Evolutionary conservation across 1,140 invertebrate species (phyloP).

Genomic region (Drosophila subpulchrella): DNA sequence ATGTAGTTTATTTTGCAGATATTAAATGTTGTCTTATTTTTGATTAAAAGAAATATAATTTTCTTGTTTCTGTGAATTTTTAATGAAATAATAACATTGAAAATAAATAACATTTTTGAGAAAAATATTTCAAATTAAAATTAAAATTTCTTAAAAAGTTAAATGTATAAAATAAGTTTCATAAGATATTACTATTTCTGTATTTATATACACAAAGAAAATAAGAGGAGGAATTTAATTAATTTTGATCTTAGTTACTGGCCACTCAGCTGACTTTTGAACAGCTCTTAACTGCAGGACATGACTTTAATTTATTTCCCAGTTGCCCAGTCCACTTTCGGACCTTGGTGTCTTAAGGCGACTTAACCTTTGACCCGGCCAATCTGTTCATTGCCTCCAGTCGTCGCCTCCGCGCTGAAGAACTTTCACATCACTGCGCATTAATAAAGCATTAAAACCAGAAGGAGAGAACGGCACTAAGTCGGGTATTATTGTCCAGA

Average conservation of each 20-base stretch:
- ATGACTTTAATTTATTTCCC: not conserved
- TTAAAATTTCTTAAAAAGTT: no score
- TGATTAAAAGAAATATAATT: no score
- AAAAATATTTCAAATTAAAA: no score
- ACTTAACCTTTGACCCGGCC: conserved; percentile 38
- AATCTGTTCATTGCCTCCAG: conserved; percentile 9
- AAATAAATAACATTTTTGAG: no score
- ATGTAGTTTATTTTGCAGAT: not conserved
- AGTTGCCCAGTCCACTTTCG: not conserved
- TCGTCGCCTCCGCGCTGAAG: conserved; percentile 12
- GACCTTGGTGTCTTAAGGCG: not conserved
- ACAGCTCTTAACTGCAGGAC: not conserved
- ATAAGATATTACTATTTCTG: no score
- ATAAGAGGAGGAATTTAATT: not conserved
- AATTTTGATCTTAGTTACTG: not conserved
- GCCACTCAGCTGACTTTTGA: not conserved
- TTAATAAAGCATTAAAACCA: conserved; percentile 34
- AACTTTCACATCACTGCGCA: conserved; percentile 39
- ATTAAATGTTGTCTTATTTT: not conserved
- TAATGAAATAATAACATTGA: no score
- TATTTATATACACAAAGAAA: no score
- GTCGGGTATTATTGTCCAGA: conserved; percentile 40
- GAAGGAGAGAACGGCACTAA: not conserved
- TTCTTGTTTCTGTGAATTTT: no score
- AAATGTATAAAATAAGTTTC: no score